phyloP scores from a whole-genome alignment of 2,888 invertebrate genomes.

The Creontiades dilutus region DNA sequence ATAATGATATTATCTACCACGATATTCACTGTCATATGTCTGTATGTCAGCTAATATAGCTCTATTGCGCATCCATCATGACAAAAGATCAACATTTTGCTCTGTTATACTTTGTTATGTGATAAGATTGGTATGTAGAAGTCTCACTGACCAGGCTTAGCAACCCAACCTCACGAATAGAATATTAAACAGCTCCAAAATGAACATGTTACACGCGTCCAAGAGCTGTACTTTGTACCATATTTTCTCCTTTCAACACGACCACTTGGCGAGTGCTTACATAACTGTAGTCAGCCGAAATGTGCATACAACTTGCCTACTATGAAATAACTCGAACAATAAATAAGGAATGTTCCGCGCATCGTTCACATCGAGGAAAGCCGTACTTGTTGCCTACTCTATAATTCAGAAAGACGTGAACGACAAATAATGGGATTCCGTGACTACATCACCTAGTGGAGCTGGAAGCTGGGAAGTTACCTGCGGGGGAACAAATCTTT shows the following conservation, averaged over 20 bases:
- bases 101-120: too few relatives aligned
- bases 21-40: too few relatives aligned
- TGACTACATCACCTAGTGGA: background rate
- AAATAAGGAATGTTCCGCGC: conserved; percentile 12
- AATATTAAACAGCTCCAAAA: background rate
- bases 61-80: too few relatives aligned
- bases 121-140: too few relatives aligned
- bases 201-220: background rate
- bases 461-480: background rate
- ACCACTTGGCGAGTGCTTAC: background rate
- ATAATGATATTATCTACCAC: too few relatives aligned
- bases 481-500: background rate
- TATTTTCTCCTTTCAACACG: conserved; percentile 1
- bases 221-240: background rate
- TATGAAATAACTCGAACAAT: background rate
- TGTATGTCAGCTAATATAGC: too few relatives aligned
- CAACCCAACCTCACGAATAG: background rate
- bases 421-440: conserved; percentile 5
- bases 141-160: background rate
- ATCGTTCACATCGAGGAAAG: background rate
- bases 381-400: background rate
- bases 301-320: background rate
- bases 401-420: conserved; percentile 34
- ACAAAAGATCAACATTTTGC: too few relatives aligned
- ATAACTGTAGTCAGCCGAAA: conserved; percentile 4